phyloP scores from a whole-genome alignment of 2,888 invertebrate genomes.

The Liopterus haemorrhoidalis region DNA sequence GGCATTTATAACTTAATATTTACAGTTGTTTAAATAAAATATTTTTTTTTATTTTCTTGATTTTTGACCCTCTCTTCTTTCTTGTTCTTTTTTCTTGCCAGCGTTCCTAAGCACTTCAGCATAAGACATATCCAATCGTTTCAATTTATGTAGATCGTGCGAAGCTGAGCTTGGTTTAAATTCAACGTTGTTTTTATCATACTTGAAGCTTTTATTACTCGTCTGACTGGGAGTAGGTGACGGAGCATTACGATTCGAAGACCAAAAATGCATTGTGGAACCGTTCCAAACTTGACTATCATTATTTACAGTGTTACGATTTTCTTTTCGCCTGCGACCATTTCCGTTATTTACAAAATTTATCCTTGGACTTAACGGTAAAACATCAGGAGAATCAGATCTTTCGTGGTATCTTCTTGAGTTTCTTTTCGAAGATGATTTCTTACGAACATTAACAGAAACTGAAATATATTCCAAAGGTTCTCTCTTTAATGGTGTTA shows the following conservation, averaged over 20 bases:
- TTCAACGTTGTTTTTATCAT: conserved; percentile 42
- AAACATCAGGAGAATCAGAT: conserved; percentile 63
- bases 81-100: conserved; percentile 47
- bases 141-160: conserved; percentile 74
- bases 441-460: conserved; percentile 61
- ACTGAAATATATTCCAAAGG: conserved; percentile 70
- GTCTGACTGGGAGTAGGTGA: conserved; percentile 56
- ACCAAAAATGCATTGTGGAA: conserved; percentile 62
- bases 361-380: conserved; percentile 62
- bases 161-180: conserved; percentile 68
- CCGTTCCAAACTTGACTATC: conserved; percentile 61
- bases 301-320: conserved; percentile 41
- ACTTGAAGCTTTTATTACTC: conserved; percentile 41
- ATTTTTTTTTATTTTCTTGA: conserved; percentile 12
- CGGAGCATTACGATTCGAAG: conserved; percentile 49
- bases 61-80: conserved; percentile 33
- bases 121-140: conserved; percentile 75
- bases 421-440: conserved; percentile 58
- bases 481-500: conserved; percentile 64
- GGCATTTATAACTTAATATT: conserved; percentile 4
- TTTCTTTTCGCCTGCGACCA: conserved; percentile 49
- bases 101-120: conserved; percentile 75
- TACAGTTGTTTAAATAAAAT: conserved; percentile 6
- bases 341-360: conserved; percentile 54
- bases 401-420: conserved; percentile 58